Base-by-base conservation (phyloP, 2,888 invertebrate genomes). In the Mesodorylaimus sp. region DNA sequence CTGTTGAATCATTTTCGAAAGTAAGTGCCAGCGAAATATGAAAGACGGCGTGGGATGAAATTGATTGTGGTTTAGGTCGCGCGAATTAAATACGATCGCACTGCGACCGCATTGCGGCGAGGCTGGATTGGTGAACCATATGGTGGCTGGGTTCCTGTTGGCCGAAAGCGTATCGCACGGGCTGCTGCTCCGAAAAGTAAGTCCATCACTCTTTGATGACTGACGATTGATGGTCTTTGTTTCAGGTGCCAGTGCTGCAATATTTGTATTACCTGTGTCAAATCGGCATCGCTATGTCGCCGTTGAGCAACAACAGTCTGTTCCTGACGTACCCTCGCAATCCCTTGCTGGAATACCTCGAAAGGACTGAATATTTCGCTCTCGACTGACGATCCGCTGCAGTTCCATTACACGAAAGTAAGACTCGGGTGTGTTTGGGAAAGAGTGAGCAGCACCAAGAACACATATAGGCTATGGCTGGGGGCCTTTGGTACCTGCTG, bases 151-250 rank as follows among this genome's bases (percentile, higher is more conserved):
- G 7, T 97, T 85, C 70, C 78, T 97, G 76, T 78, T 95, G 67
- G 86, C 91, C 0, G 95, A 99, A 70, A 95, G 91, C 70, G 97
- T 97, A 65, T 88, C 93, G 0, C 97, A 97, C 68, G 97, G 97
- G 21, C 74, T 97, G 54, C 72, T 97, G 50, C 75, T 99, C 36
- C 74, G 97, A 61, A 97, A 97, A 78, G 84, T 82, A 52, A 24
- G 50, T 5, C 5, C 3, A 5, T 32, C 10, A 21, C n/a, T 5
- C n/a, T n/a, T n/a, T n/a, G n/a, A n/a, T n/a, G n/a, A n/a, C 97
- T 73, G 97, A 95, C 69, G 97, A 97, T 52, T 97, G 95, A 77
- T 84, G 81, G 59, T 26, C 26, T 5, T 45, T 45, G 13, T 21
- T 45, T 45, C n/a, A 26, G n/a, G 13, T n/a, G 19, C 19, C 21